Conservation (phyloP, 2,888 invertebrate genomes). For the Agrilus cyanescens region DNA sequence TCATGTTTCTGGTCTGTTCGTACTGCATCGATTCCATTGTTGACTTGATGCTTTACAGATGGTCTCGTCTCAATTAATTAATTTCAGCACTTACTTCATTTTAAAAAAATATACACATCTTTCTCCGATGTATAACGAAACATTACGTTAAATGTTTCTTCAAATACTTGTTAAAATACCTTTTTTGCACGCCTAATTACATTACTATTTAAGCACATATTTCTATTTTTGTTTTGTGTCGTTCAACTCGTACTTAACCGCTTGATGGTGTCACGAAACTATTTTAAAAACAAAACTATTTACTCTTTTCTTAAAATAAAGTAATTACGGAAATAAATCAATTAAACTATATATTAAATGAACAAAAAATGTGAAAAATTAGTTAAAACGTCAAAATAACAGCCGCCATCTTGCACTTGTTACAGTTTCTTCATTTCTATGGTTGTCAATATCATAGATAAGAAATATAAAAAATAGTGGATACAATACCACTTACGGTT, state of each 20-base stretch:
- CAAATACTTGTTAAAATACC: too few relatives aligned
- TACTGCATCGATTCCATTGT: slow-evolving; percentile 89
- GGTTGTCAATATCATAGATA: background rate
- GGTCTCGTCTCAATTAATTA: background rate
- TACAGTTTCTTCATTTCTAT: background rate
- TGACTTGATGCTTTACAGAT: background rate
- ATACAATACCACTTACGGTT: too few relatives aligned
- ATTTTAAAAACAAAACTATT: too few relatives aligned
- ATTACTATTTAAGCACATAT: too few relatives aligned
- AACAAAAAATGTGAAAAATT: slow-evolving; percentile 19
- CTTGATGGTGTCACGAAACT: too few relatives aligned
- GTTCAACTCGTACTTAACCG: too few relatives aligned
- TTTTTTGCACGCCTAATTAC: too few relatives aligned
- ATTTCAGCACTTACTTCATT: background rate
- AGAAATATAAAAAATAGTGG: too few relatives aligned
- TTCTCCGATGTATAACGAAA: background rate
- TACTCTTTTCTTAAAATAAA: background rate
- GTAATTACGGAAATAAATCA: slow-evolving; percentile 2
- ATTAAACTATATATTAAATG: slow-evolving; percentile 13
- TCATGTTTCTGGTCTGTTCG: slow-evolving; percentile 88
- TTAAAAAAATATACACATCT: background rate
- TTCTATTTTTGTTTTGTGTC: too few relatives aligned
- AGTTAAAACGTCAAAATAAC: slow-evolving; percentile 32
- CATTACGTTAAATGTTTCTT: background rate
- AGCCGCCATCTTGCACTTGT: slow-evolving; percentile 33